A percentile compares a stretch with the other conserved stretches of the same genome.
phyloP scores from a whole-genome alignment of 2,888 invertebrate species.

The Coelinius sp. region DNA sequence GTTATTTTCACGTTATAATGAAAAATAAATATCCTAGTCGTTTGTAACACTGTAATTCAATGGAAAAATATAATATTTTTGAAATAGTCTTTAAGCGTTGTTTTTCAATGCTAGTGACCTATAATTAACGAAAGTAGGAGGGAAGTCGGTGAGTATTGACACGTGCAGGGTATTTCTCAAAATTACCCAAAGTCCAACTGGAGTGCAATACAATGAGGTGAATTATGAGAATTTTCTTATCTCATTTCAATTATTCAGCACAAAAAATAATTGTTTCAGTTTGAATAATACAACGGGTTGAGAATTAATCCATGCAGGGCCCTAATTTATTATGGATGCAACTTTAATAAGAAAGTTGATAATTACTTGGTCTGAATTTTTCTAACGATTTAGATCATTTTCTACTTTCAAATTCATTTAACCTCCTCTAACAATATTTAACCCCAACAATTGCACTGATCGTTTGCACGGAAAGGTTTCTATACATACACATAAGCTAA shows the following conservation, averaged over 20 bases:
- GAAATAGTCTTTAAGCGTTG: neutral
- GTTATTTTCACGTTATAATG: neutral
- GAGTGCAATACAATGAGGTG: neutral
- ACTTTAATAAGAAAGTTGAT: neutral
- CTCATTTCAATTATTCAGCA: neutral
- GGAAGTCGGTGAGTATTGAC: neutral
- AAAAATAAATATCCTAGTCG: neutral
- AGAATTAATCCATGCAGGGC: neutral
- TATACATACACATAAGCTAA: neutral
- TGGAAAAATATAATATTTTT: neutral
- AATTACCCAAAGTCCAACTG: neutral
- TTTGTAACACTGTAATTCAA: neutral
- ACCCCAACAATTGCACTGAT: neutral
- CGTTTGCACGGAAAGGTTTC: constrained; percentile 1
- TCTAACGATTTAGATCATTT: neutral
- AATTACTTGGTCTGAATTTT: neutral
- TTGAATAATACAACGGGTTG: too few relatives aligned
- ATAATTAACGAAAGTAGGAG: constrained; percentile 3
- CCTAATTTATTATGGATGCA: neutral
- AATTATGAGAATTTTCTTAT: neutral
- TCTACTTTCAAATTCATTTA: neutral
- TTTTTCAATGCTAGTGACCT: neutral
- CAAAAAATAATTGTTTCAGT: neutral
- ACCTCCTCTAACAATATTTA: neutral
- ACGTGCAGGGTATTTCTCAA: neutral